Percentiles rank a stretch among this genome's conserved stretches.
Conservation (phyloP, 2,888 invertebrate species). For the Latrodectus elegans region DNA sequence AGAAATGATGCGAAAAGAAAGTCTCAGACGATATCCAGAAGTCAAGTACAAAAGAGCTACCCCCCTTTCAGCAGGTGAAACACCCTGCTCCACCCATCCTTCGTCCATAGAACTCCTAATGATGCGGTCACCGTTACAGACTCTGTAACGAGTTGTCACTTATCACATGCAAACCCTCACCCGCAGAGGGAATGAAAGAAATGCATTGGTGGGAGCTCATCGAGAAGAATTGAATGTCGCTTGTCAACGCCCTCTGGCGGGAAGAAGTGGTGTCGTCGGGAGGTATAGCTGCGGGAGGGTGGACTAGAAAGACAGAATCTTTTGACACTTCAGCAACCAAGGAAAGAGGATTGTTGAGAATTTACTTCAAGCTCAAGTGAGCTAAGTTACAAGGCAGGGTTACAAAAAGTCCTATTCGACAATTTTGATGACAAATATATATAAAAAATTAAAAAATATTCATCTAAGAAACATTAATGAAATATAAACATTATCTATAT, state of each 20-base stretch:
- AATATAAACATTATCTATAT: no score
- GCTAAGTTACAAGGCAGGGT: no score
- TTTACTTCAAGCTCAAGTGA: no score
- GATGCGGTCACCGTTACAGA: background rate
- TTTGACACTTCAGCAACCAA: background rate
- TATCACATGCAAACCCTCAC: background rate
- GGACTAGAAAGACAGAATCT: background rate
- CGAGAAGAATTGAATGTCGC: conserved; percentile 24
- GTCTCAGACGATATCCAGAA: no score
- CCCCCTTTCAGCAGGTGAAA: background rate
- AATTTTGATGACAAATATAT: no score
- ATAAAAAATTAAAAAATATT: no score
- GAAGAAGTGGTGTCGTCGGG: background rate
- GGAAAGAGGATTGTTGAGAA: no score
- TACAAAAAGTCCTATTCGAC: no score
- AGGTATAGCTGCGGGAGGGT: background rate
- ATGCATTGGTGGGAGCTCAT: background rate
- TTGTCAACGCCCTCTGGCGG: background rate
- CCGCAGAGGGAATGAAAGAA: background rate
- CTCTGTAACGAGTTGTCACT: background rate
- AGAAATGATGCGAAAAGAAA: no score
- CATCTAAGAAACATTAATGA: no score
- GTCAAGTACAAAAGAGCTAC: background rate
- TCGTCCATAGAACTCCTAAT: background rate
- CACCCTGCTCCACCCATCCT: background rate